Percentiles rank a stretch among this genome's conserved stretches.
phyloP scores from a whole-genome alignment of 2,888 invertebrate species.

The Ernsta delagoae region DNA sequence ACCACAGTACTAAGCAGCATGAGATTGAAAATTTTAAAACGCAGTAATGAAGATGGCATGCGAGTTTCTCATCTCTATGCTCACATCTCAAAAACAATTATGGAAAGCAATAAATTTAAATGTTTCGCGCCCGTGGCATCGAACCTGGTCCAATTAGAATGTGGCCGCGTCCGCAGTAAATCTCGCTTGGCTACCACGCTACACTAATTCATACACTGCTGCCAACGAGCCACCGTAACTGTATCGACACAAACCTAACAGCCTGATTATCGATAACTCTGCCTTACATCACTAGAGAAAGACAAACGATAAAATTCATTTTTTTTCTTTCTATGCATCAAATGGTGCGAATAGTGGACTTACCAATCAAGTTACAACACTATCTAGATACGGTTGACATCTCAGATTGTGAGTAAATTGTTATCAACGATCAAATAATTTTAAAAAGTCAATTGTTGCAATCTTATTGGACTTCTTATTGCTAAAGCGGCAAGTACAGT shows the following conservation, averaged over 20 bases:
- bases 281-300: constrained; percentile 53
- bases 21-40: constrained; percentile 23
- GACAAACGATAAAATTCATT: not conserved
- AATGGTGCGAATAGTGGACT: constrained; percentile 27
- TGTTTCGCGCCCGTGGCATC: constrained; percentile 77
- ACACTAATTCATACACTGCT: constrained; percentile 81
- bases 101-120: constrained; percentile 77
- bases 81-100: constrained; percentile 77
- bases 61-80: constrained; percentile 51
- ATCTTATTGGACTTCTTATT: constrained; percentile 36
- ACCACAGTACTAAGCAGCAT: no score
- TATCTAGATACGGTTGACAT: constrained; percentile 33
- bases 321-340: constrained; percentile 17
- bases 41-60: constrained; percentile 36
- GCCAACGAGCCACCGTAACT: constrained; percentile 69
- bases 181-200: constrained; percentile 79
- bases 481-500: not conserved
- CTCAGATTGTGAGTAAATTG: constrained; percentile 28
- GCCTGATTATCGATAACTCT: constrained; percentile 68
- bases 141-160: constrained; percentile 80
- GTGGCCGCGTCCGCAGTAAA: constrained; percentile 74
- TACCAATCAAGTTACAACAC: constrained; percentile 28
- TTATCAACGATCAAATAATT: constrained; percentile 35
- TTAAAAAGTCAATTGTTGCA: constrained; percentile 34
- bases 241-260: constrained; percentile 72